Conservation (phyloP, 2,797 vertebrate genomes). For the Phataginus tricuspis region DNA sequence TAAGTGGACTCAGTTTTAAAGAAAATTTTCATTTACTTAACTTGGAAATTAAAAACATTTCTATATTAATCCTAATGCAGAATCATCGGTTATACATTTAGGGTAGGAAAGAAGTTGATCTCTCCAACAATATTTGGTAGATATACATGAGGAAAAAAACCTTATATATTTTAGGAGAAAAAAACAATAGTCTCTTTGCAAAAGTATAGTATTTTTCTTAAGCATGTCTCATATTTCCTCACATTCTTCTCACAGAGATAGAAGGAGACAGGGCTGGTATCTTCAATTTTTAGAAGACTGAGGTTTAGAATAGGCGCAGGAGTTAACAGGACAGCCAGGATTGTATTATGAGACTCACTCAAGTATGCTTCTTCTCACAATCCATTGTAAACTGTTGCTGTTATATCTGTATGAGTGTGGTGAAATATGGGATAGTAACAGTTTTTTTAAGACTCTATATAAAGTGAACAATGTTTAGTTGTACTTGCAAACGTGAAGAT, state of each 20-base stretch:
- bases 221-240: not conserved
- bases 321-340: not conserved
- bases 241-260: not conserved
- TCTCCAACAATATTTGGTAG: not conserved
- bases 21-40: not conserved
- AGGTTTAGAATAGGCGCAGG: not conserved
- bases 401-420: not conserved
- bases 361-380: not conserved
- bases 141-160: not conserved
- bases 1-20: not conserved
- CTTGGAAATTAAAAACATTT: not conserved
- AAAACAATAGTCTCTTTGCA: not conserved
- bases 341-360: not conserved
- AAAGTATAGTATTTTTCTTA: conserved; percentile 4
- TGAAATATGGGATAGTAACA: not conserved
- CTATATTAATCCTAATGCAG: not conserved
- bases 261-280: not conserved
- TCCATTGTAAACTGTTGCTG: not conserved
- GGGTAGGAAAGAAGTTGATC: not conserved
- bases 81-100: not conserved
- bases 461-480: not conserved
- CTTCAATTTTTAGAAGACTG: not conserved
- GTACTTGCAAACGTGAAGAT: not conserved
- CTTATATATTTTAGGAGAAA: not conserved
- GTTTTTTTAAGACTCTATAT: not conserved